Evolutionary conservation across 92 coral and sea anemone species (phyloP).

Genomic region (Porites cylindrica): DNA sequence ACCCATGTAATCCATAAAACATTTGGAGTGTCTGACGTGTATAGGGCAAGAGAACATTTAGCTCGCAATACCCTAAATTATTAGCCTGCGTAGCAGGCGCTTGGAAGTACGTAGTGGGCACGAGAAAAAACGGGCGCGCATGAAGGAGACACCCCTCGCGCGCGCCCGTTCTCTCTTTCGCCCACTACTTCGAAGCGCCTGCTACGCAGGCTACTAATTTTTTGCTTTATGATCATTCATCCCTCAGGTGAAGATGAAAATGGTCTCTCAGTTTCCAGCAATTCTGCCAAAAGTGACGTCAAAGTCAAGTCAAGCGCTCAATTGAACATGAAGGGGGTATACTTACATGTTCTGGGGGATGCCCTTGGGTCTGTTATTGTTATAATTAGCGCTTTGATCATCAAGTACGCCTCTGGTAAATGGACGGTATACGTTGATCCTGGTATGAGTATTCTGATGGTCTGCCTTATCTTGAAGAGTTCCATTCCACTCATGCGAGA

Average conservation of each 20-base stretch:
- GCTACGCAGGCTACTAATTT: not conserved
- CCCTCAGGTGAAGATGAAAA: slow-evolving; percentile 20
- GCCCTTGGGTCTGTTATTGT: slow-evolving; percentile 98
- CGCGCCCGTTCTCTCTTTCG: too few relatives aligned
- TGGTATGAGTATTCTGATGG: slow-evolving; percentile 94
- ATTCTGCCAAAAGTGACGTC: not conserved
- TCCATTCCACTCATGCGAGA: slow-evolving; percentile 95
- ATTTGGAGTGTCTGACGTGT: too few relatives aligned
- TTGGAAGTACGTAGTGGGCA: too few relatives aligned
- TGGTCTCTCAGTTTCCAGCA: slow-evolving; percentile 12
- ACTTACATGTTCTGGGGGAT: slow-evolving; percentile 98
- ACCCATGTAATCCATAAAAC: too few relatives aligned
- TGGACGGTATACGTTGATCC: slow-evolving; percentile 98
- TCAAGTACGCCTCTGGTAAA: slow-evolving; percentile 88
- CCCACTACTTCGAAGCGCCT: too few relatives aligned
- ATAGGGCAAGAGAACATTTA: too few relatives aligned
- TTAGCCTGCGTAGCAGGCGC: too few relatives aligned
- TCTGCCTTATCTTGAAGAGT: slow-evolving; percentile 86
- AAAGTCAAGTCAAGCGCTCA: slow-evolving; percentile 84
- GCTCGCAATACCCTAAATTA: too few relatives aligned
- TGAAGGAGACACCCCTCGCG: too few relatives aligned
- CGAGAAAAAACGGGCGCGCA: too few relatives aligned
- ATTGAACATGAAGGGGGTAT: slow-evolving; percentile 97
- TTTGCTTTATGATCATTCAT: not conserved
- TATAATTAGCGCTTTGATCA: slow-evolving; percentile 90